Conservation (phyloP, 2,888 invertebrate species). For the Leptinotarsa juncta region DNA sequence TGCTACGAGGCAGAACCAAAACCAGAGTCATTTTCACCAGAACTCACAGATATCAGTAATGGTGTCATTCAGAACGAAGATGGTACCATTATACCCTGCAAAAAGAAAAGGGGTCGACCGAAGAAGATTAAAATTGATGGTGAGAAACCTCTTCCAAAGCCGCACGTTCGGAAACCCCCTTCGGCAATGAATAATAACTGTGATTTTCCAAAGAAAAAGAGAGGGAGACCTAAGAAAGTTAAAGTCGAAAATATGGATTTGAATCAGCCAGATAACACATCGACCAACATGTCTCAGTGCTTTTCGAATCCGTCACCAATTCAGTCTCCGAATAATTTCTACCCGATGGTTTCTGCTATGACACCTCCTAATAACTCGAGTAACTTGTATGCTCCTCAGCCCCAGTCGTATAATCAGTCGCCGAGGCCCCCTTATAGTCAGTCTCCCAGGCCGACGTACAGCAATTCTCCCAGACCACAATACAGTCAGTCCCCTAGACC, state of each 20-base stretch:
- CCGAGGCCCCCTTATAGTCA: constrained; percentile 60
- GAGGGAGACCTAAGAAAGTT: constrained; percentile 89
- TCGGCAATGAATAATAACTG: constrained; percentile 64
- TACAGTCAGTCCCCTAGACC: constrained; percentile 67
- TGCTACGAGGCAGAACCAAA: constrained; percentile 72
- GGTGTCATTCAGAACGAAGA: constrained; percentile 71
- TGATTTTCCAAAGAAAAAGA: constrained; percentile 85
- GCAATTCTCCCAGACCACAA: constrained; percentile 57
- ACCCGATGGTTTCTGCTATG: constrained; percentile 64
- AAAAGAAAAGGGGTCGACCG: constrained; percentile 91
- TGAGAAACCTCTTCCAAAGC: constrained; percentile 71
- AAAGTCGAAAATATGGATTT: constrained; percentile 74
- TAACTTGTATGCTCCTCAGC: constrained; percentile 61
- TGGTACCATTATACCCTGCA: constrained; percentile 77
- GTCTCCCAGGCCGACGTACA: constrained; percentile 56
- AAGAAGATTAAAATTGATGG: constrained; percentile 84
- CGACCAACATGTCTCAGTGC: constrained; percentile 66
- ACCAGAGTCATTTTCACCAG: constrained; percentile 61
- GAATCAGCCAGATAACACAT: constrained; percentile 62
- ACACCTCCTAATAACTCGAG: constrained; percentile 63
- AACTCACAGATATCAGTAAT: constrained; percentile 67
- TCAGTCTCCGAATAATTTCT: constrained; percentile 67
- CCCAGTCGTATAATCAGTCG: constrained; percentile 57
- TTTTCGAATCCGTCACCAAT: constrained; percentile 68
- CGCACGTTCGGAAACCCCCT: constrained; percentile 67